phyloP scores from a whole-genome alignment of 2,113 vertebrate species.

The Halcyon senegalensis region DNA sequence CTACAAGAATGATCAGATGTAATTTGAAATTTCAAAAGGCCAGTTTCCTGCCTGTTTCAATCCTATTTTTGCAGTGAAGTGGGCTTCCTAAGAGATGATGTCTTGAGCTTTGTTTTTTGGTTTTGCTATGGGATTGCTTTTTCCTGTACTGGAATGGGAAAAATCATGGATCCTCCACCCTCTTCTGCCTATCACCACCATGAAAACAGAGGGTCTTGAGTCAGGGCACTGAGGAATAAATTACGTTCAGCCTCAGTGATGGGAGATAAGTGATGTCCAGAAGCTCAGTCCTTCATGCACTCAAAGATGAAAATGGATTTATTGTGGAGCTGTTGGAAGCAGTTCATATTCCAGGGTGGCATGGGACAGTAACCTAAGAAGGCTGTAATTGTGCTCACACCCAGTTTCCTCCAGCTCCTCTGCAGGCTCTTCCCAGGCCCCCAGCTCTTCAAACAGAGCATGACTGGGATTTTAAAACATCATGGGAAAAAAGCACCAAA shows the following conservation, averaged over 20 bases:
- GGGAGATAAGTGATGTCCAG: background rate
- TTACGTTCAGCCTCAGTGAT: background rate
- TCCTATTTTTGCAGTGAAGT: background rate
- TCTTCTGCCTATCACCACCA: background rate
- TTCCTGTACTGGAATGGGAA: background rate
- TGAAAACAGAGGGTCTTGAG: background rate
- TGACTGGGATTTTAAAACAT: background rate
- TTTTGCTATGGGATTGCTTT: background rate
- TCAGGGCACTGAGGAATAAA: background rate
- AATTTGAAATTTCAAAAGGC: background rate
- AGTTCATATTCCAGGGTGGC: background rate
- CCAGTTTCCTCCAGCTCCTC: background rate
- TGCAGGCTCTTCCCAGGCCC: fast-evolving
- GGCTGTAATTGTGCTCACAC: background rate
- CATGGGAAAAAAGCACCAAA: background rate
- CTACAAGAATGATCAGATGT: background rate
- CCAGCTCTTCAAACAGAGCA: background rate
- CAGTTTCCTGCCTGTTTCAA: background rate
- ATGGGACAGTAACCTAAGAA: fast-evolving
- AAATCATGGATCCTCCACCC: background rate
- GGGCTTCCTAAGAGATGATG: background rate
- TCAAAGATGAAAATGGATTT: background rate
- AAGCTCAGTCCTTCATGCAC: background rate
- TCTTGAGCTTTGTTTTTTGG: background rate
- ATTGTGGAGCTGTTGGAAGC: background rate